These are phyloP conservation scores for Sarcophilus harrisii DNA, from an alignment of 2,797 vertebrate species.

Conservation along the genomic window DNA sequence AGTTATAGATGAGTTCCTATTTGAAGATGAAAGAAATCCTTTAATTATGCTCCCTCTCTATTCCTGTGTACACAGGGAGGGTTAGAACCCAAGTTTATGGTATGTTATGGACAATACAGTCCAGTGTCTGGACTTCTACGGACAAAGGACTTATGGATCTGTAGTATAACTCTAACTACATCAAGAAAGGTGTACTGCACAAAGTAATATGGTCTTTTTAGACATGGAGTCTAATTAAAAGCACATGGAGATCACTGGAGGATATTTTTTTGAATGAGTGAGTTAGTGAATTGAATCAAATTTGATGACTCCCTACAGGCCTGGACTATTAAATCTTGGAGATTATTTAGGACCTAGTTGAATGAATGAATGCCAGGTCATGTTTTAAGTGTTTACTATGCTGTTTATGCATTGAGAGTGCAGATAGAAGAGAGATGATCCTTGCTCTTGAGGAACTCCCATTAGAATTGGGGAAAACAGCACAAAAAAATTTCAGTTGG, in stretches of 20 bases:
- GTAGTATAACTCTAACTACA: not conserved
- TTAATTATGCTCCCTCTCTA: not conserved
- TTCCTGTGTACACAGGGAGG: not conserved
- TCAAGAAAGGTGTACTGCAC: not conserved
- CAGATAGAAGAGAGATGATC: not conserved
- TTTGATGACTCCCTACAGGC: not conserved
- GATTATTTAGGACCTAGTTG: not conserved
- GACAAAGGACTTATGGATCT: not conserved
- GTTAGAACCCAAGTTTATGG: not conserved
- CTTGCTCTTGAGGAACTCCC: not conserved
- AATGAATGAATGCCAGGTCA: not conserved
- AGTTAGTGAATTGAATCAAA: not conserved
- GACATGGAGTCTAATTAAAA: not conserved
- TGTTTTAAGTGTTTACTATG: not conserved
- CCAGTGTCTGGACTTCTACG: not conserved
- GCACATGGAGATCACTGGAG: not conserved
- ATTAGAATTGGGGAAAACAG: not conserved
- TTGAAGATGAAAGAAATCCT: not conserved
- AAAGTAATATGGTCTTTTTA: not conserved
- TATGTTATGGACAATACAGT: not conserved
- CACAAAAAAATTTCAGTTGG: not conserved
- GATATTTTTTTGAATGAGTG: not conserved
- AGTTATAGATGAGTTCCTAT: not conserved
- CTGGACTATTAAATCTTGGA: not conserved
- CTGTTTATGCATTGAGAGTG: not conserved